A percentile compares a stretch with the other conserved stretches of the same genome.
These are phyloP conservation scores for Sitophilus oryzae DNA, from an alignment of 1,140 invertebrate genomes.

Conservation along the genomic window DNA sequence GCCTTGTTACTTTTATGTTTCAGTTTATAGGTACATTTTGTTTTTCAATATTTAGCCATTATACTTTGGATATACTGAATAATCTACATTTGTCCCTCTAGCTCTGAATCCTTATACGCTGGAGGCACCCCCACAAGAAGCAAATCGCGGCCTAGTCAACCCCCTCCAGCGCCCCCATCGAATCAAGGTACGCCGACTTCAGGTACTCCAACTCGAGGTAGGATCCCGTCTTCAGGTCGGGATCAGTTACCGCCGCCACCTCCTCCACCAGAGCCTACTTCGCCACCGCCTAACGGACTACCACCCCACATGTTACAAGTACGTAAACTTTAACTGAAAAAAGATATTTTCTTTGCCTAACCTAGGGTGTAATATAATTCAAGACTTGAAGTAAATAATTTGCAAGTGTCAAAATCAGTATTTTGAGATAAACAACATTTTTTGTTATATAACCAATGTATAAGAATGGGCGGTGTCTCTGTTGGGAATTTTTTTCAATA, in stretches of 20 bases:
- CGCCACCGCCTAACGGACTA: slow-evolving; percentile 48
- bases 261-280: slow-evolving; percentile 63
- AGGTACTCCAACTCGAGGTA: slow-evolving; percentile 62
- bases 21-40: no score
- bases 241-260: slow-evolving; percentile 78
- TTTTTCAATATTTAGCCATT: no score
- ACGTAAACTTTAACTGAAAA: no score
- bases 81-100: slow-evolving; percentile 15
- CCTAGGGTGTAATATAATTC: no score
- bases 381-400: no score
- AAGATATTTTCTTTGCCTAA: no score
- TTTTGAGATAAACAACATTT: no score
- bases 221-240: slow-evolving; percentile 59
- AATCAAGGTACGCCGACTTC: slow-evolving; percentile 65
- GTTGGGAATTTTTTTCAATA: no score
- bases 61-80: not conserved
- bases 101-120: slow-evolving; percentile 45
- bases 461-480: no score
- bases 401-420: no score
- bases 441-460: no score
- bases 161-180: slow-evolving; percentile 78
- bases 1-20: no score
- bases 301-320: slow-evolving; percentile 44
- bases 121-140: slow-evolving; percentile 51
- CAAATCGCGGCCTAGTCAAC: slow-evolving; percentile 70